Conservation (phyloP, 2,113 vertebrate species). For the Lepisosteus osseus region DNA sequence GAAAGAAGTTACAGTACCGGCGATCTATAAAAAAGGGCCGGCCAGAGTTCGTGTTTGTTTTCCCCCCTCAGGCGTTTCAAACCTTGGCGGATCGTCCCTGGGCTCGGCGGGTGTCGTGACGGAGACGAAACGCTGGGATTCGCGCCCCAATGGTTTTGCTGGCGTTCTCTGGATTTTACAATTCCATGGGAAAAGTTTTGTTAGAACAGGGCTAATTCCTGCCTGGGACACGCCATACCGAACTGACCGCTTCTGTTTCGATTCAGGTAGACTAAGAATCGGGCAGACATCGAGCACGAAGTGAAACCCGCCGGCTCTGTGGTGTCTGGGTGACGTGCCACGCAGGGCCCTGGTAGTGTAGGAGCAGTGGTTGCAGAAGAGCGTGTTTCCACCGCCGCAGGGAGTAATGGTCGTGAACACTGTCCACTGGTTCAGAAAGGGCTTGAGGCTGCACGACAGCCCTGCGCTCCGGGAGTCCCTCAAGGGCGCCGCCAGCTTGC, state of each 20-base stretch:
- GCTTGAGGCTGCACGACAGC: slow-evolving; percentile 96
- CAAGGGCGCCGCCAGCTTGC: slow-evolving; percentile 82
- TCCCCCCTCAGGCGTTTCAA: too few relatives aligned
- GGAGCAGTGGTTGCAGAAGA: background rate
- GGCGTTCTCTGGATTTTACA: slow-evolving; percentile 26
- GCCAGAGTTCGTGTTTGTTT: too few relatives aligned
- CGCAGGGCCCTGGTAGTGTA: background rate
- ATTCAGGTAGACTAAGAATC: too few relatives aligned
- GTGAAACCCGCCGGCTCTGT: background rate
- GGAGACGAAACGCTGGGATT: background rate
- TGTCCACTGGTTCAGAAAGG: slow-evolving; percentile 97
- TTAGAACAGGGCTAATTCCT: slow-evolving; percentile 66
- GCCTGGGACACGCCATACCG: too few relatives aligned
- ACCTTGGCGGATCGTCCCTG: too few relatives aligned
- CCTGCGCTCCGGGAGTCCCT: slow-evolving; percentile 87
- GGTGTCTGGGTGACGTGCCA: background rate
- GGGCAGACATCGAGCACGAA: too few relatives aligned
- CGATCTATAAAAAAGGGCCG: too few relatives aligned
- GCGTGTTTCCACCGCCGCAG: background rate
- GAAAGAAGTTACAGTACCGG: too few relatives aligned
- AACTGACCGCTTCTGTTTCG: too few relatives aligned
- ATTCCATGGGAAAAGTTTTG: slow-evolving; percentile 63
- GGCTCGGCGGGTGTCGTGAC: too few relatives aligned
- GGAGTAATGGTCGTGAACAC: slow-evolving; percentile 89
- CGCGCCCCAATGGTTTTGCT: slow-evolving; percentile 49